These are phyloP conservation scores for Myoxocephalus aenaeus DNA, from an alignment of 2,797 vertebrate species.

Conservation along the genomic window DNA sequence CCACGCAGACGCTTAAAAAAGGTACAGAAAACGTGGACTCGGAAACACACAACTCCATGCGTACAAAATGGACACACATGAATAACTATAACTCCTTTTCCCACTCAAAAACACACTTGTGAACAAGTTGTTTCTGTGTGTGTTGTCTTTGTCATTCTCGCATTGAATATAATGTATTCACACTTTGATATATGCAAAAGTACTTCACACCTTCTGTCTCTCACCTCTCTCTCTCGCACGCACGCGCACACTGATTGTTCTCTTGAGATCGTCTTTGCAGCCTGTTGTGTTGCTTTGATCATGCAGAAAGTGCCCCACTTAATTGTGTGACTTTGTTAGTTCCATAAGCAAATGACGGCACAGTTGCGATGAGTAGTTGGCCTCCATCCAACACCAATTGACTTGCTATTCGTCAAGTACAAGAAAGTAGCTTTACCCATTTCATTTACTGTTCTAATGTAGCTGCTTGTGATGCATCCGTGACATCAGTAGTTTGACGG, in stretches of 20 bases:
- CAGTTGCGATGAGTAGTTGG: background rate
- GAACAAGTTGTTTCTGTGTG: background rate
- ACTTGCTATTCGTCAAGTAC: background rate
- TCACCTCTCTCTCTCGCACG: slow-evolving; percentile 5
- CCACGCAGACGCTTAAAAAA: slow-evolving; percentile 47
- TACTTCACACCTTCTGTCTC: slow-evolving; percentile 18
- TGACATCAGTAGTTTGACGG: background rate
- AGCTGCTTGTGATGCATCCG: background rate
- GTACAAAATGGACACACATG: slow-evolving; percentile 4
- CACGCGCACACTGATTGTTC: background rate
- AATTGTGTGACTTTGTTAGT: background rate
- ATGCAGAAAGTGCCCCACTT: background rate
- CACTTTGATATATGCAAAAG: slow-evolving; percentile 5
- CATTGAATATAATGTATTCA: slow-evolving; percentile 13
- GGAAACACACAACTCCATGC: slow-evolving; percentile 37
- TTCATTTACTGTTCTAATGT: background rate
- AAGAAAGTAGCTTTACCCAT: background rate
- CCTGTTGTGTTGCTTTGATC: background rate
- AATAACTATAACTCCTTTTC: background rate
- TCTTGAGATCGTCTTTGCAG: background rate
- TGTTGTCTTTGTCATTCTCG: background rate
- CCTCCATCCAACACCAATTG: background rate
- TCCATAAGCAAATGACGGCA: background rate
- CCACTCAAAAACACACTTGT: slow-evolving; percentile 2
- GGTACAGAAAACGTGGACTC: slow-evolving; percentile 42